phyloP scores from a whole-genome alignment of 2,888 invertebrate species.

The Zygaena filipendulae region DNA sequence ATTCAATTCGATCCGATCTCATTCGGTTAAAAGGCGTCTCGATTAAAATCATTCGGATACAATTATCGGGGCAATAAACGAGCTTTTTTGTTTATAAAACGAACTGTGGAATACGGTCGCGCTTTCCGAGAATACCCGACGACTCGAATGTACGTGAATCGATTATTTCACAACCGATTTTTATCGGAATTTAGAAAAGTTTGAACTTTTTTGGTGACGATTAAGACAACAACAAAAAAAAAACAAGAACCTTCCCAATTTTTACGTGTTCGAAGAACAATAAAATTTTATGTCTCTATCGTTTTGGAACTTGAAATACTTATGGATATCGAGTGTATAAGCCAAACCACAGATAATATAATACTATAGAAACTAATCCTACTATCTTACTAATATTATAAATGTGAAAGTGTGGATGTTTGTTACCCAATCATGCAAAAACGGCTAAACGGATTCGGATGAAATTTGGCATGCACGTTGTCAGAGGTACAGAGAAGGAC shows the following conservation, averaged over 20 bases:
- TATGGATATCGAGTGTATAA: slow-evolving; percentile 3
- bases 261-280: slow-evolving; percentile 30
- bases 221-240: too few relatives aligned
- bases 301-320: too few relatives aligned
- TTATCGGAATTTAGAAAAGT: slow-evolving; percentile 32
- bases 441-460: too few relatives aligned
- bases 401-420: too few relatives aligned
- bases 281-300: slow-evolving; percentile 45
- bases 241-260: too few relatives aligned
- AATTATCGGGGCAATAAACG: slow-evolving; percentile 28
- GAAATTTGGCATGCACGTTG: too few relatives aligned
- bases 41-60: slow-evolving; percentile 18
- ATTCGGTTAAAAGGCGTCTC: background rate
- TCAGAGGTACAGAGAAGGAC: too few relatives aligned
- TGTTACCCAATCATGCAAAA: too few relatives aligned
- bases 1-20: background rate
- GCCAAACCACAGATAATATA: too few relatives aligned
- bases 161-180: slow-evolving; percentile 33
- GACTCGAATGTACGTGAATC: slow-evolving; percentile 26
- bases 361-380: too few relatives aligned
- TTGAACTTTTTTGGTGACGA: slow-evolving; percentile 24
- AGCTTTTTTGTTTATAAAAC: too few relatives aligned
- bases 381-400: too few relatives aligned
- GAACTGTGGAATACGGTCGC: slow-evolving; percentile 10
- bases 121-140: slow-evolving; percentile 24